Conservation (phyloP, 1,140 invertebrate species). For the Rhyacophila brunnea region DNA sequence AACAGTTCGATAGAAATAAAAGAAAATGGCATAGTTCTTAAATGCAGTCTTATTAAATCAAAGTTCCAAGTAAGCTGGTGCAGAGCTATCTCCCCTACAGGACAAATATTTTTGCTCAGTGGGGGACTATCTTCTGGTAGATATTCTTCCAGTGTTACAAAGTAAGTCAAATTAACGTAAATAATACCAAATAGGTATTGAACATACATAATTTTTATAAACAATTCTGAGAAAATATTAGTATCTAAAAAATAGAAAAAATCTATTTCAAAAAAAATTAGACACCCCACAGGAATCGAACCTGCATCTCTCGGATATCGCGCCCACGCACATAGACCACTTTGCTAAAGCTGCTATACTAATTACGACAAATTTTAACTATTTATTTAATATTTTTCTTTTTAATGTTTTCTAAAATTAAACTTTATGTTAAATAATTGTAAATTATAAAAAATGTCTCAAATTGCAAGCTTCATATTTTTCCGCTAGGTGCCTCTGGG, state of each 20-base stretch:
- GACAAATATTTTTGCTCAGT: conserved; percentile 13
- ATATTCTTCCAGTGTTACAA: conserved; percentile 22
- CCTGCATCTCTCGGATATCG: too few relatives aligned
- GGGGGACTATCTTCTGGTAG: conserved; percentile 11
- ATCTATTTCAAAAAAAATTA: too few relatives aligned
- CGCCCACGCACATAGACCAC: too few relatives aligned
- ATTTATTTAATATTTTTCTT: background rate
- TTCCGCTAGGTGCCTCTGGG: too few relatives aligned
- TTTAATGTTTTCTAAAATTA: background rate
- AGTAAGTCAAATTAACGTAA: conserved; percentile 2
- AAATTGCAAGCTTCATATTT: too few relatives aligned
- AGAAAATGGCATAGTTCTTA: background rate
- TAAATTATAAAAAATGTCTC: too few relatives aligned
- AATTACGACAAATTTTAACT: too few relatives aligned
- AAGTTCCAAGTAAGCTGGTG: conserved; percentile 16
- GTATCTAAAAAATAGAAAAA: background rate
- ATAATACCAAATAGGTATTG: background rate
- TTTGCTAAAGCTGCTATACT: too few relatives aligned
- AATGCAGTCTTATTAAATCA: conserved; percentile 14
- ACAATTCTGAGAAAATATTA: background rate
- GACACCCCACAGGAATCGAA: too few relatives aligned
- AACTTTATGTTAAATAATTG: conserved; percentile 5
- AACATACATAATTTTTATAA: too few relatives aligned
- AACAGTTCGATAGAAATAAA: background rate
- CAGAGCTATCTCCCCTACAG: conserved; percentile 17